A percentile compares a stretch with the other conserved stretches of the same genome.
Conservation (phyloP, 2,797 vertebrate genomes). For the Alcedo quadribrachys region DNA sequence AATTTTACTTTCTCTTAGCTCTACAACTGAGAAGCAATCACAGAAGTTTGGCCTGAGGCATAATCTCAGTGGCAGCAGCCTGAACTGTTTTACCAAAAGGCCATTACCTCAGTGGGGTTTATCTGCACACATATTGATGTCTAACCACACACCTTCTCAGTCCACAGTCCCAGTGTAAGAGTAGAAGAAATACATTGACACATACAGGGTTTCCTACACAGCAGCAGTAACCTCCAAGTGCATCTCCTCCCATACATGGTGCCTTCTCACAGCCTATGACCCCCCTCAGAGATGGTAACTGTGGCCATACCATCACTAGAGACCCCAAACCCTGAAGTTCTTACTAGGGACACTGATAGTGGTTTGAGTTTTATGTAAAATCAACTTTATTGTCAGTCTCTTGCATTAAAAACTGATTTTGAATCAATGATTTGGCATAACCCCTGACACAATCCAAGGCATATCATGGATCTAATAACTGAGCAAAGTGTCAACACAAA, state of each 20-base stretch:
- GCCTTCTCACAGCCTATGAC: not conserved
- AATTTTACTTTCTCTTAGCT: not conserved
- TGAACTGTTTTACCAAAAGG: not conserved
- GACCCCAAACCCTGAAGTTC: not conserved
- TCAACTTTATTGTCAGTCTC: not conserved
- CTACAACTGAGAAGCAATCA: not conserved
- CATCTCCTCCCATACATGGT: fast-evolving
- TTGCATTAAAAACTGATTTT: not conserved
- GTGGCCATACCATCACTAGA: not conserved
- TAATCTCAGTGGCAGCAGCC: not conserved
- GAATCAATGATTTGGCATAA: not conserved
- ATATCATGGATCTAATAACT: not conserved
- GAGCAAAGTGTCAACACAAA: not conserved
- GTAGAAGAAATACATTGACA: not conserved
- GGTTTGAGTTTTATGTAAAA: not conserved
- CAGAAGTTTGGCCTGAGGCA: not conserved
- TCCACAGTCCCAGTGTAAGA: not conserved
- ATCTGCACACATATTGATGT: fast-evolving
- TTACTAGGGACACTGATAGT: not conserved
- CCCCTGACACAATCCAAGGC: not conserved
- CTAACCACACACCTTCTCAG: not conserved
- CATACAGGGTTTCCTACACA: not conserved
- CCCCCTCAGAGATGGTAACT: not conserved
- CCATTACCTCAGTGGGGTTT: not conserved
- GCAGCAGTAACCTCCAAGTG: not conserved